Base-by-base conservation (phyloP, 2,797 vertebrate species). In the Anguilla anguilla region DNA sequence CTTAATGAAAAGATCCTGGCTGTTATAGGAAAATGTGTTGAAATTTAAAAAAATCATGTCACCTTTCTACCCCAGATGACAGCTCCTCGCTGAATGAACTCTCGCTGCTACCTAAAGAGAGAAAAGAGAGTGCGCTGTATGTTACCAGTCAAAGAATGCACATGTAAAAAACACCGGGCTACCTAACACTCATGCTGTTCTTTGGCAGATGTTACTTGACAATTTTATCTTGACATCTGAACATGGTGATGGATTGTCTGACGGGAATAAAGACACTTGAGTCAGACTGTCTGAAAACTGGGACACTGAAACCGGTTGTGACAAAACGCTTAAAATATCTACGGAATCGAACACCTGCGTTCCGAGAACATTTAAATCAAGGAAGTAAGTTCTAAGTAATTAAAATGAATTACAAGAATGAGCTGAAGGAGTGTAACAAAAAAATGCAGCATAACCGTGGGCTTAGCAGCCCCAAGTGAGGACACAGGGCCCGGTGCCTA, bases 11-110 rank as follows among this genome's bases (percentile, higher is more conserved):
- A 79, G n/a, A 22, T 1, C 43, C 6, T 25, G 43, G 2, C 39
- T 51, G 43, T 25, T 49, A 51, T 22, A 81, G 77, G 19, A 81
- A 49, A 46, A 46, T 25, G 15, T 7, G 19, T 79, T 13, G n/a
- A 81, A 74, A 35, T 2, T 31, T 19, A 6, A 15, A 7, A 51
- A 3, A 39, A 87, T 81, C 67, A 84, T 90, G 96, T 97, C 91
- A 98, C 98, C 98, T 98, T 93, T 98, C 98, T 94, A 98, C 96
- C 86, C 96, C 97, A 90, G 97, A 96, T 0, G 98, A 97, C 87
- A 97, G 93, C 79, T 98, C 98, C 93, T 99, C 98, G 93, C 97
- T 98, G 93, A 99, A 97, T 83, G 98, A 98, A 93, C 98, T 99
- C 93, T 98, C 97, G 94, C 98, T 98, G 96, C 98, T 99, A 88